Conservation (phyloP, 2,888 invertebrate species). For the Euclidia mi region DNA sequence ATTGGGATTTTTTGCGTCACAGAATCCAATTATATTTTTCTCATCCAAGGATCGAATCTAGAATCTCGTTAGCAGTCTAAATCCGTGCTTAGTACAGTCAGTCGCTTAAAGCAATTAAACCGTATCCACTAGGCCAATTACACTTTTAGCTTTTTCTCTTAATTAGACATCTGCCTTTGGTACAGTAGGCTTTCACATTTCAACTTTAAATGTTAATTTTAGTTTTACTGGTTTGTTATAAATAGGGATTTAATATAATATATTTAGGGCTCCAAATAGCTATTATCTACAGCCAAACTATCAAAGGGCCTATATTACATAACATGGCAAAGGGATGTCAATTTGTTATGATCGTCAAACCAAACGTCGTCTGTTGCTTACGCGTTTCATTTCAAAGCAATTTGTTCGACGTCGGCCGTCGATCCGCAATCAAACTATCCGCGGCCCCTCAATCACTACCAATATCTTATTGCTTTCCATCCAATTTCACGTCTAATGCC, state of each 20-base stretch:
- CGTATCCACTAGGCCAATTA: conserved; percentile 3
- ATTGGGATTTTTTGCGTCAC: conserved; percentile 9
- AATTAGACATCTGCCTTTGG: conserved; percentile 4
- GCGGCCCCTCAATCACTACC: conserved; percentile 50
- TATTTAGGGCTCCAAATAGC: conserved; percentile 6
- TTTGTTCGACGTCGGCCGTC: conserved; percentile 41
- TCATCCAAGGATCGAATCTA: background rate
- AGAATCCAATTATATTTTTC: conserved; percentile 14
- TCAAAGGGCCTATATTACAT: conserved; percentile 3
- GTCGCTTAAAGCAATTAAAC: conserved; percentile 9
- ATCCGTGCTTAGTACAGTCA: conserved; percentile 1
- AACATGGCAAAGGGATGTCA: conserved; percentile 35
- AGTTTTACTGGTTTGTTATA: background rate
- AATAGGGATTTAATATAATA: background rate
- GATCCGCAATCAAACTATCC: conserved; percentile 31
- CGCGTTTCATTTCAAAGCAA: conserved; percentile 41
- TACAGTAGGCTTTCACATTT: background rate
- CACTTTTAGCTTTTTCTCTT: conserved; percentile 9
- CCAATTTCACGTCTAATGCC: conserved; percentile 54
- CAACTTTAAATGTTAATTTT: conserved; percentile 1
- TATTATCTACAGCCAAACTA: conserved; percentile 12
- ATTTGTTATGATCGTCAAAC: conserved; percentile 35
- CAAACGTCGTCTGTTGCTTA: conserved; percentile 39
- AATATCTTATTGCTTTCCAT: conserved; percentile 61
- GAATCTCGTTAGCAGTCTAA: conserved; percentile 13